Evolutionary conservation across 2,797 vertebrate genomes (phyloP).

Genomic region (Artibeus jamaicensis): DNA sequence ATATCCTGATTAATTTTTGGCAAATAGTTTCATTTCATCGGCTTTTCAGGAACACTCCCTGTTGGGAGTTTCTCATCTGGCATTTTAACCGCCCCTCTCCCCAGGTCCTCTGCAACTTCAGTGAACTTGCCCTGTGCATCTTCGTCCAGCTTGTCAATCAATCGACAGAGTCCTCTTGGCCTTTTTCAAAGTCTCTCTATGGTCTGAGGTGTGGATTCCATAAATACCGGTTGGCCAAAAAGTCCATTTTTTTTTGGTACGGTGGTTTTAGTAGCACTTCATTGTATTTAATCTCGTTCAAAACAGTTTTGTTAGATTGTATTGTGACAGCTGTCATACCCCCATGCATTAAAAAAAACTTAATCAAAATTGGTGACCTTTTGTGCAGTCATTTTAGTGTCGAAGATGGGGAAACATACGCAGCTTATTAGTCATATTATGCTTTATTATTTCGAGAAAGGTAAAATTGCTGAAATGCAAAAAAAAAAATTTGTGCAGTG

Average conservation of each 20-base stretch:
- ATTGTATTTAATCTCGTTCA: not conserved
- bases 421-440: not conserved
- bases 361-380: not conserved
- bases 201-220: constrained; percentile 73
- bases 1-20: constrained; percentile 47
- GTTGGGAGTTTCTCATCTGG: constrained; percentile 20
- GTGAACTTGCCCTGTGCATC: not conserved
- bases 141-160: constrained; percentile 18
- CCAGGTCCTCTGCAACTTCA: not conserved
- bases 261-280: not conserved
- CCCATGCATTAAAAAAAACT: not conserved
- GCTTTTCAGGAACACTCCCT: constrained; percentile 42
- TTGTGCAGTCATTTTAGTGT: not conserved
- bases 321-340: not conserved
- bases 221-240: constrained; percentile 51
- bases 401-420: not conserved
- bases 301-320: not conserved
- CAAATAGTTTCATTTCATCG: constrained; percentile 42
- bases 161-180: constrained; percentile 61
- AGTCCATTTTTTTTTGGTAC: not conserved
- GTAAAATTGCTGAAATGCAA: no score
- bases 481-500: not conserved
- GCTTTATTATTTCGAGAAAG: not conserved
- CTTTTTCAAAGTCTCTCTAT: constrained; percentile 73
- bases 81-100: not conserved